Conservation (phyloP, 2,113 vertebrate species). For the Diglossa brunneiventris region DNA sequence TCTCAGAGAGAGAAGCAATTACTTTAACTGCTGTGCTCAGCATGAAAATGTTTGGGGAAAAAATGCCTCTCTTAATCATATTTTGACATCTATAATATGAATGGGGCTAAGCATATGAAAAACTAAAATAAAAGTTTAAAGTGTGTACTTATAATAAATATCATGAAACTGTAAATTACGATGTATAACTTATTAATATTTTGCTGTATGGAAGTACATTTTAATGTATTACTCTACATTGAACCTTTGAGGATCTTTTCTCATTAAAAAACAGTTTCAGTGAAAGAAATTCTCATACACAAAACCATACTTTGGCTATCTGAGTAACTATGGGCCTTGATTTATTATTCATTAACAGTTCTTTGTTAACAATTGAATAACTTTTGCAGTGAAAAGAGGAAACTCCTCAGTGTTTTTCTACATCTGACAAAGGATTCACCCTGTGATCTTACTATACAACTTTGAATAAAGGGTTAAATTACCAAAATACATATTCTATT, state of each 20-base stretch:
- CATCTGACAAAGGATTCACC: background rate
- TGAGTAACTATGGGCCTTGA: background rate
- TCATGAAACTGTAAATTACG: background rate
- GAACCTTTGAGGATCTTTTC: background rate
- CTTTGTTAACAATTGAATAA: background rate
- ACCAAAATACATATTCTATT: background rate
- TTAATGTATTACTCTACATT: background rate
- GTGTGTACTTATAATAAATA: background rate
- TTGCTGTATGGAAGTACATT: background rate
- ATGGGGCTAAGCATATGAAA: background rate
- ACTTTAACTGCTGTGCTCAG: constrained; percentile 57
- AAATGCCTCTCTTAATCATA: constrained; percentile 44
- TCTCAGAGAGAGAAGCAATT: constrained; percentile 52
- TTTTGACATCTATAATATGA: constrained; percentile 58
- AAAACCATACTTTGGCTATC: background rate
- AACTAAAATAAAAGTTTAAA: constrained; percentile 17
- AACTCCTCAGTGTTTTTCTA: background rate
- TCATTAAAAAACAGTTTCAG: background rate
- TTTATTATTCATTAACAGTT: background rate
- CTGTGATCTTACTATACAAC: background rate
- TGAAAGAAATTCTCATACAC: background rate
- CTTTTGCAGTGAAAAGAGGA: background rate
- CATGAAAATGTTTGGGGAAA: constrained; percentile 44
- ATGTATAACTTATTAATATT: background rate
- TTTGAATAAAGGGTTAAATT: background rate